phyloP scores from a whole-genome alignment of 2,888 invertebrate genomes.

The Syrista parreyssii region DNA sequence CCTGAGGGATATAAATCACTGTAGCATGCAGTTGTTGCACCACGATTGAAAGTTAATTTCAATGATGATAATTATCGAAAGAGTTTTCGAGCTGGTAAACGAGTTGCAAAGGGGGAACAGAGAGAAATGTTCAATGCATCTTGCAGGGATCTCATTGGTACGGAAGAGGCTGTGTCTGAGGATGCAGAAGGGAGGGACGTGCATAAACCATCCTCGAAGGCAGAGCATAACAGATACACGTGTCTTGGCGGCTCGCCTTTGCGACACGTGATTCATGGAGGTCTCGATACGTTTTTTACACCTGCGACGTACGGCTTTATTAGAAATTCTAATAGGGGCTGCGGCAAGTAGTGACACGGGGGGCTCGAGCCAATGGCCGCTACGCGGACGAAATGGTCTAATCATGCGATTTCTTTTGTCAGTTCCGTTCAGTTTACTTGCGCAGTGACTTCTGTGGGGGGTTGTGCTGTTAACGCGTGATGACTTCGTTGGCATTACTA shows the following conservation, averaged over 20 bases:
- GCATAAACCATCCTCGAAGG: conserved; percentile 37
- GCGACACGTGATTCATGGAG: conserved; percentile 63
- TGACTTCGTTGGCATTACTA: conserved; percentile 44
- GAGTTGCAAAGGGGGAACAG: background rate
- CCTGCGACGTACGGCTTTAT: conserved; percentile 58
- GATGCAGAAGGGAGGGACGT: conserved; percentile 13
- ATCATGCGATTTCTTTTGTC: conserved; percentile 45
- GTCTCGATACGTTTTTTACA: conserved; percentile 61
- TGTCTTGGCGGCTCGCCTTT: conserved; percentile 56
- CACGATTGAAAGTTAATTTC: conserved; percentile 6
- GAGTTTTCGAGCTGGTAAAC: background rate
- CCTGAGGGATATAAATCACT: background rate
- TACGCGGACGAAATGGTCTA: conserved; percentile 43
- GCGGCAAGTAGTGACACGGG: conserved; percentile 53
- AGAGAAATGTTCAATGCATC: background rate
- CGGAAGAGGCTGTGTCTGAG: background rate
- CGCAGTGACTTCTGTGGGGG: background rate
- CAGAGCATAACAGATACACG: conserved; percentile 55
- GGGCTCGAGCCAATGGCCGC: conserved; percentile 40
- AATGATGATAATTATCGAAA: conserved; percentile 1
- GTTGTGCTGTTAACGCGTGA: conserved; percentile 36
- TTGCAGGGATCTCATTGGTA: background rate
- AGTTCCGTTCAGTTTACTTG: conserved; percentile 15
- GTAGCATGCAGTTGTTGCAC: background rate
- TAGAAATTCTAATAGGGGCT: conserved; percentile 62